phyloP scores from a whole-genome alignment of 2,797 vertebrate genomes.

The Ateles fusciceps region DNA sequence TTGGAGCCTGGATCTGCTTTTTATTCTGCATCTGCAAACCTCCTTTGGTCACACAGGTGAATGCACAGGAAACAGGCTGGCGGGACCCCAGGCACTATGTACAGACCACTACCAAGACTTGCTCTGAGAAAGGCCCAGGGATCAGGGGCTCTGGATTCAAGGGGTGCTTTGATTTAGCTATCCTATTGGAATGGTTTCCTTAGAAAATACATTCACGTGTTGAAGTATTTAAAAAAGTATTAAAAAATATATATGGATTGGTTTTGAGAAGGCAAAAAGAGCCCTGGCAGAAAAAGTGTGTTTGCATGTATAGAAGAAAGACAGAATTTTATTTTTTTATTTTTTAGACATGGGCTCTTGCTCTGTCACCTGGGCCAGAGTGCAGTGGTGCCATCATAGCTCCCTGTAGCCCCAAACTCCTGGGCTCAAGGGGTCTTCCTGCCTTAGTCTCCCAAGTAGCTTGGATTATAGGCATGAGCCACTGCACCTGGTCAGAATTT shows the following conservation, averaged over 20 bases:
- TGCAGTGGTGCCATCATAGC: background rate
- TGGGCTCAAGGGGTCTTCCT: background rate
- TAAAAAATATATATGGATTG: background rate
- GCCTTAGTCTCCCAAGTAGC: background rate
- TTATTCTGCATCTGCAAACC: too few relatives aligned
- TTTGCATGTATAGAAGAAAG: background rate
- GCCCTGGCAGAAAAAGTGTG: background rate
- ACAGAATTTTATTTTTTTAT: background rate
- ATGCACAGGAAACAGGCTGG: background rate
- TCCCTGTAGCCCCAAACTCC: background rate
- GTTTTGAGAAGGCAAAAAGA: background rate
- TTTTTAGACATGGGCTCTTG: background rate
- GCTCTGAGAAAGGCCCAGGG: background rate
- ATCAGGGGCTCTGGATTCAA: background rate
- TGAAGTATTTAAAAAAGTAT: background rate
- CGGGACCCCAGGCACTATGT: background rate
- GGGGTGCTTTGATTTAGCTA: background rate
- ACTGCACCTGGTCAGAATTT: background rate
- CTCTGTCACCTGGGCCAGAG: background rate
- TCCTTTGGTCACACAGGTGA: background rate
- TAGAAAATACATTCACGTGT: background rate
- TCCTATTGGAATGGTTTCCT: background rate
- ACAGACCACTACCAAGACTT: background rate
- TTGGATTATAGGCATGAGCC: background rate
- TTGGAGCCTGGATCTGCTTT: too few relatives aligned